Percentiles rank a stretch among this genome's conserved stretches.
Evolutionary conservation across 2,888 invertebrate genomes (phyloP).

Genomic region (Lutraria lutraria): DNA sequence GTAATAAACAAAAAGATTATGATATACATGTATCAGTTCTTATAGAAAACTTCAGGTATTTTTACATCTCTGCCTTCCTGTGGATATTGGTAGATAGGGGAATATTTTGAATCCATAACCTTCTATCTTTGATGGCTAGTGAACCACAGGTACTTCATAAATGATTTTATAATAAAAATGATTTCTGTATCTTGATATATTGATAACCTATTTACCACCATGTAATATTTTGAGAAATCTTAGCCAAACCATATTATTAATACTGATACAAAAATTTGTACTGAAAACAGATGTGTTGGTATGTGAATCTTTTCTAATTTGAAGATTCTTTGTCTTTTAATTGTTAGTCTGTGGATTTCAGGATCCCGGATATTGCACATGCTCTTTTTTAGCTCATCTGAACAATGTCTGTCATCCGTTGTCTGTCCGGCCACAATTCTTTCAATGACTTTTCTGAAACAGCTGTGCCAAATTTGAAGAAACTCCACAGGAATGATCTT

Average conservation of each 20-base stretch:
- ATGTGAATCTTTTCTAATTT: too few species aligned
- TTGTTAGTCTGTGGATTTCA: too few species aligned
- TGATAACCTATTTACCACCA: slow-evolving; percentile 3
- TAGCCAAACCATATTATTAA: background rate
- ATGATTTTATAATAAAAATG: background rate
- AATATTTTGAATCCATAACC: background rate
- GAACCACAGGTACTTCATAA: slow-evolving; percentile 11
- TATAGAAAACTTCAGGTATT: background rate
- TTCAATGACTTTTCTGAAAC: too few species aligned
- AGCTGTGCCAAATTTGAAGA: too few species aligned
- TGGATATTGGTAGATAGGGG: background rate
- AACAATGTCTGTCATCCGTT: too few species aligned
- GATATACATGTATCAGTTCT: background rate
- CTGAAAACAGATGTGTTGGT: background rate
- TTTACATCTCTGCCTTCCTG: slow-evolving; percentile 6
- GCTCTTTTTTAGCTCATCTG: too few species aligned
- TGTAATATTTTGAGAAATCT: background rate
- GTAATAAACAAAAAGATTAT: background rate
- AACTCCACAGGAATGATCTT: too few species aligned
- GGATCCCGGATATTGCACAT: too few species aligned
- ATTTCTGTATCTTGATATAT: background rate
- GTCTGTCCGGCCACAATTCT: too few species aligned
- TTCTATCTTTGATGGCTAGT: slow-evolving; percentile 5
- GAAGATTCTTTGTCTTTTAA: too few species aligned
- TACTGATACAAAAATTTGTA: background rate